Conservation (phyloP, 2,797 vertebrate genomes). For the Vireo griseus region DNA sequence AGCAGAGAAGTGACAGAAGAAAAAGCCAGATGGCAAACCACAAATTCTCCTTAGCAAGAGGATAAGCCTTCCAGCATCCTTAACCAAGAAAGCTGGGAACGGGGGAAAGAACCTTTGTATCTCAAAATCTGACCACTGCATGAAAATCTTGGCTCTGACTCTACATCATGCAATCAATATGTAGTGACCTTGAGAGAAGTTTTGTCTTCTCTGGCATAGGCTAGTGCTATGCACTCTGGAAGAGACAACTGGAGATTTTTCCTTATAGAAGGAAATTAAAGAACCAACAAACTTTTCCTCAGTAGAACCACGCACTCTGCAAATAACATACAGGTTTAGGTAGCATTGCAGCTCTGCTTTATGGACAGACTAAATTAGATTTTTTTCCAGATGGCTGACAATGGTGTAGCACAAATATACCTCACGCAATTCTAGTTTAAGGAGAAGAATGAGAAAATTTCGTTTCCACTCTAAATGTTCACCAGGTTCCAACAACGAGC, state of each 20-base stretch:
- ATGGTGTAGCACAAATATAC: background rate
- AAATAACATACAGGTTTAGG: background rate
- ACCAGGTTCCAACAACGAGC: background rate
- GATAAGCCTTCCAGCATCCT: background rate
- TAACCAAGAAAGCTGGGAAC: background rate
- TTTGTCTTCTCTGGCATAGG: background rate
- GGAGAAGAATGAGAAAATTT: background rate
- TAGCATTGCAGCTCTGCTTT: background rate
- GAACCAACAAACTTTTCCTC: background rate
- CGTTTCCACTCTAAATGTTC: background rate
- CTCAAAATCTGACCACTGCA: background rate
- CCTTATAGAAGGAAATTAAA: background rate
- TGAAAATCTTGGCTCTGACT: background rate
- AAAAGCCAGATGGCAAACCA: background rate
- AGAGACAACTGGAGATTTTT: background rate
- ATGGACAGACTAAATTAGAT: background rate
- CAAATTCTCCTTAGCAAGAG: background rate
- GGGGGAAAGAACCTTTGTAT: background rate
- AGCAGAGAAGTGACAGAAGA: background rate
- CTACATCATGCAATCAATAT: background rate
- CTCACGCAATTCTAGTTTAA: background rate
- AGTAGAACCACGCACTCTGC: background rate
- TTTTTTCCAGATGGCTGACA: slow-evolving; percentile 35
- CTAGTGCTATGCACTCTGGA: background rate
- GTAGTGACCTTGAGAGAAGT: background rate